Evolutionary conservation across 2,113 vertebrate species (phyloP), one percentile per base, ranked within the genome.

Genomic region (Amblyopsis rosae): DNA sequence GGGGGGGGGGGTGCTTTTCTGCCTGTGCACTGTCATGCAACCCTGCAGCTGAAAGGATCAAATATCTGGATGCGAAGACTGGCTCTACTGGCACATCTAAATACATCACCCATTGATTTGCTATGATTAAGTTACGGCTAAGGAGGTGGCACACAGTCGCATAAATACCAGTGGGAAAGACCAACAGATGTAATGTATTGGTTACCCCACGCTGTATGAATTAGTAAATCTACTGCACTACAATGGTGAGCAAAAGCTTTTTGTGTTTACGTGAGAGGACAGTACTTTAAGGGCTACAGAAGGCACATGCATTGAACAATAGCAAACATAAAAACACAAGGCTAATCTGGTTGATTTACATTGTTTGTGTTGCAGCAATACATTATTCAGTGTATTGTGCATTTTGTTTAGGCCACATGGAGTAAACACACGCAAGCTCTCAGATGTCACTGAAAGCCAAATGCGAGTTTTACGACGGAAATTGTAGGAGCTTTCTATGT

Each of bases 101-200:
- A 81, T 58, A 70, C 63, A 33, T 77, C 62, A 61, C 41, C 58
- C 67, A 80, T 81, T 82, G n/a, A 81, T 51, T 79, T 84, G 67
- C 79, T 57, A 13, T 70, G 78, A 85, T 87, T 75, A 75, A 51
- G 62, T 90, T 90, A 85, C 79, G 35, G 51, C 57, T 49, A 67
- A 72, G 58, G 70, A 60, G 72, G 78, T 69, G 74, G 76, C 76
- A 67, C 88, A 49, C 8, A 45, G 66, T 10, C 50, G 41, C 65
- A 65, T 74, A 86, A 84, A 82, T 75, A 10, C 63, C 69, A 65
- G 9, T 35, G 17, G 62, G 58, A 76, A 80, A 69, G 60, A 81
- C 67, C 68, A 79, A 78, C 76, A 82, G 80, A 82, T 65, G 58
- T 70, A 59, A 85, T 89, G 82, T 74, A 85, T 63, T 59, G 33